These are phyloP conservation scores for Bufo gargarizans DNA, from an alignment of 2,113 vertebrate species.

Conservation along the genomic window DNA sequence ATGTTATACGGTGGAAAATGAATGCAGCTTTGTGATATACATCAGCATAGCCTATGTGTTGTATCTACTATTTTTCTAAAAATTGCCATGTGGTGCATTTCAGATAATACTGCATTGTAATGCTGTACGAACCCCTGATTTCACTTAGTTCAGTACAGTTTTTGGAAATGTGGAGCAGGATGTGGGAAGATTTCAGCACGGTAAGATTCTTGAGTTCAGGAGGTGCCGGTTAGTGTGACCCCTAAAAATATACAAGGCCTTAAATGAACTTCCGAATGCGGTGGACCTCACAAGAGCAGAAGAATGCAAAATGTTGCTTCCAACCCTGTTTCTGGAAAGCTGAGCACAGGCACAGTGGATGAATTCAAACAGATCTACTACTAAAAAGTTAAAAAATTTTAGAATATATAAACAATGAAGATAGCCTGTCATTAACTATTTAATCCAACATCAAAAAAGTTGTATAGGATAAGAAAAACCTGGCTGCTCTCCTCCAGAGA, in stretches of 20 bases:
- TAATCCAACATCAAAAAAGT: neutral
- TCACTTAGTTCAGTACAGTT: conserved; percentile 4
- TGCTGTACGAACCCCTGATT: neutral
- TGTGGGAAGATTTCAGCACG: conserved; percentile 40
- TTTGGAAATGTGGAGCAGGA: conserved; percentile 35
- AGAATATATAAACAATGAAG: neutral
- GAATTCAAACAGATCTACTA: neutral
- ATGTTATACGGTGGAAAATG: neutral
- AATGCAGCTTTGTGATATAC: neutral
- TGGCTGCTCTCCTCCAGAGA: neutral
- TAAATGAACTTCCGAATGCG: conserved; percentile 27
- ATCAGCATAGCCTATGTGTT: neutral
- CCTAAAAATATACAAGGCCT: conserved; percentile 31
- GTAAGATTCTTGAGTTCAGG: conserved; percentile 41
- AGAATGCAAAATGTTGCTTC: conserved; percentile 15
- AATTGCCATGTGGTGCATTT: neutral
- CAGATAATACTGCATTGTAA: neutral
- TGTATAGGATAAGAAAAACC: neutral
- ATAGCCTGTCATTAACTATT: neutral
- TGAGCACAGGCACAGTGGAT: neutral
- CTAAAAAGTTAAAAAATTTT: neutral
- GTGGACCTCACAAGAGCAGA: conserved; percentile 31
- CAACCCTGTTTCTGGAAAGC: neutral
- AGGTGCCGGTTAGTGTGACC: conserved; percentile 38
- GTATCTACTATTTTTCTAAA: neutral